Evolutionary conservation across 2,888 invertebrate genomes (phyloP), one percentile per base, ranked within the genome.

Genomic region (Tricholauxania praeusta): DNA sequence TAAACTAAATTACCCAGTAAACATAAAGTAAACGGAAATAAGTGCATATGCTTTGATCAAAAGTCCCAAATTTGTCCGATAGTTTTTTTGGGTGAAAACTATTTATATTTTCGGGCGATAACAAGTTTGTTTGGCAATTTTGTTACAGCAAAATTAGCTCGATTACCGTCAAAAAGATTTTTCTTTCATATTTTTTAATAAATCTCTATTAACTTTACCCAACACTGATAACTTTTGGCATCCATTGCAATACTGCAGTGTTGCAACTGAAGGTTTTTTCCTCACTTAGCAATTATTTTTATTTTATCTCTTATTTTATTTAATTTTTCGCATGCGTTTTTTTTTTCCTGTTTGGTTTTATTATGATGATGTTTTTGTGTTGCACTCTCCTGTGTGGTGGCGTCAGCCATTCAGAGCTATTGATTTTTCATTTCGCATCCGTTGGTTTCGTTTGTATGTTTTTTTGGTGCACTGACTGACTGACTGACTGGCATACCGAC

Each of bases 391-490:
- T 19, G 49, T 63, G 63, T 48, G 49, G 57, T 51, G 60, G 15
- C 32, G 2, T 48, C 48, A 52, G 12, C 28, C 52, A 39, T 39
- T 39, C 39, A 62, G 10, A 14, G 32, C 55, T 62, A 69, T 69
- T 62, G 69, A 69, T 69, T 69, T 59, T 69, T 67, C 55, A 48
- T 67, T 57, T 32, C 51, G 51, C n/a, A 52, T 32, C 62, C 48
- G 28, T 69, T 51, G 32, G 28, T 60, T 28, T 22, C 10, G 1
- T 39, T 39, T 39, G 7, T 39, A 10, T 10, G 7, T 39, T 39
- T 39, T 39, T 39, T 39, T 39, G 7, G 39, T 39, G 39, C 39
- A 39, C 10, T 39, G 7, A 39, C 39, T 39, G 1, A 39, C 39
- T 39, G 10, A 39, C 39, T 39, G 7, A 39, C 39, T 39, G 39